Conservation (phyloP, 1,140 invertebrate genomes). For the Bombus soroeensis region DNA sequence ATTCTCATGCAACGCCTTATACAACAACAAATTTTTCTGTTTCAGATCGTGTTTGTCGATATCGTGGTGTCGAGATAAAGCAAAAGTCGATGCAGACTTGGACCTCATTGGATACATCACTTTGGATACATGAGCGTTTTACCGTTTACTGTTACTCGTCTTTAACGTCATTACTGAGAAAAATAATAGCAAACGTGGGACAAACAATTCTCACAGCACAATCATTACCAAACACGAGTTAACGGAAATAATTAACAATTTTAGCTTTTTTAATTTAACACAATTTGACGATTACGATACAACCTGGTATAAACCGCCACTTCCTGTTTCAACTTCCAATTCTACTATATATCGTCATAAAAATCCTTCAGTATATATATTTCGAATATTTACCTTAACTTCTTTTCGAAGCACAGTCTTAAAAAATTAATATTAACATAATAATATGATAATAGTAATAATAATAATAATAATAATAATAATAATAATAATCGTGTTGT, state of each 20-base stretch:
- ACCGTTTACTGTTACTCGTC: background rate
- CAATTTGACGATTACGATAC: background rate
- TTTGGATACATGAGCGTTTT: background rate
- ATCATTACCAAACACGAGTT: background rate
- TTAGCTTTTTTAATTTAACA: too few species aligned
- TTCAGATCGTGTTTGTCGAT: conserved; percentile 21
- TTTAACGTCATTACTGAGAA: background rate
- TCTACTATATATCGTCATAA: background rate
- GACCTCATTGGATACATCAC: too few species aligned
- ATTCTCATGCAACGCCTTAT: conserved; percentile 61
- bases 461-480: background rate
- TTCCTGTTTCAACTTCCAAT: background rate
- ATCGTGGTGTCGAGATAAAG: conserved; percentile 33
- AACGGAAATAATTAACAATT: background rate
- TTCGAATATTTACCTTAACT: conserved; percentile 6
- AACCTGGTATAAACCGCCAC: background rate
- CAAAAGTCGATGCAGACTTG: conserved; percentile 7
- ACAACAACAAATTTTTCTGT: conserved; percentile 51
- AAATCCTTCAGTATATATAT: conserved; percentile 44
- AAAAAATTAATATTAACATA: background rate
- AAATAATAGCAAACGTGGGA: background rate
- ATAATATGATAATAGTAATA: background rate
- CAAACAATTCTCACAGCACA: conserved; percentile 31
- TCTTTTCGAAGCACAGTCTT: conserved; percentile 31
- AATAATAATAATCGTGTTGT: background rate